Evolutionary conservation across 2,888 invertebrate species (phyloP), one percentile per base, ranked within the genome.

Genomic region (Caenorhabditis angaria): DNA sequence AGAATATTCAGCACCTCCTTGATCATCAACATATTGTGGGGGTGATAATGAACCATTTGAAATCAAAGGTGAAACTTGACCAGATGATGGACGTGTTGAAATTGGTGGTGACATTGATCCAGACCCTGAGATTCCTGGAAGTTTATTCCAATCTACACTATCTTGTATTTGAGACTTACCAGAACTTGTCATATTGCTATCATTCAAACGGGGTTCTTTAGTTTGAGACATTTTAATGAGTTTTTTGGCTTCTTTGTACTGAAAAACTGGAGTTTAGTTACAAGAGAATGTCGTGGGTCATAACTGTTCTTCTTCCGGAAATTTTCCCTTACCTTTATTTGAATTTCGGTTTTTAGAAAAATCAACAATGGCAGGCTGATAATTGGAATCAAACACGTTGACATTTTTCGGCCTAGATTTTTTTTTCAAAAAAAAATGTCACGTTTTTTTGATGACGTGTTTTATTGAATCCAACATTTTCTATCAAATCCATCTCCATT

Each of bases 91-190:
- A 24, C 59, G 68, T 32, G 73, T 61, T 22, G 53, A 58, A 20
- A 68, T 29, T 22, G 68, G 65, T 24, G 73, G 73, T 27, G 73
- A 73, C 62, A 73, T 50, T 47, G 68, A 68, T 35, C 73, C 73
- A n/a, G 73, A 73, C 54, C 73, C 73, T 62, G 73, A 73, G 67
- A 72, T 68, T 61, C 72, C 72, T 72, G 61, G n/a, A 67, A 70
- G 24, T 24, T 3, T 24, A 22, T 8, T 8, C 22, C 51, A 1
- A 2, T 3, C 3, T 8, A 8, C 25, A n/a, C 22, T 1, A 14
- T 12, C n/a, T n/a, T n/a, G n/a, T n/a, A n/a, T n/a, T n/a, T n/a
- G n/a, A n/a, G n/a, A 27, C 24, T 51, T 61, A 70, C 70, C 70
- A 58, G 70, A 70, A 61, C 70, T 70, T 25, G 70, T 70, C 65